phyloP scores from a whole-genome alignment of 2,113 vertebrate genomes.

The Micronisus gabar region DNA sequence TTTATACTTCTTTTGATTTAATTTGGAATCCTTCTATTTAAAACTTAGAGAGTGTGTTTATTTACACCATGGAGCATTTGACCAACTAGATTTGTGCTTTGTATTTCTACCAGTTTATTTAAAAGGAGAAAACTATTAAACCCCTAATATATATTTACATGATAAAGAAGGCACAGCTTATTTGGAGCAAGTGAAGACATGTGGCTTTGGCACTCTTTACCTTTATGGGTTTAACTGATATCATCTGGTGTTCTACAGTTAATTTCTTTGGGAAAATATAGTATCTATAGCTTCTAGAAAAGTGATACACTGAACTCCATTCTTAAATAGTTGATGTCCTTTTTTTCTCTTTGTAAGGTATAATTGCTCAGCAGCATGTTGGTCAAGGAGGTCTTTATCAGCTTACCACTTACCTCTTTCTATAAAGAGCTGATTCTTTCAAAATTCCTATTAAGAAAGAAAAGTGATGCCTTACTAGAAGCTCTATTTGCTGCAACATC shows the following conservation, averaged over 20 bases:
- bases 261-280: background rate
- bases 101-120: background rate
- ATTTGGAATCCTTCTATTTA: background rate
- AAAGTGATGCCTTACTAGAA: background rate
- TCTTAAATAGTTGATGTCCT: background rate
- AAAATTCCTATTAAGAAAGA: background rate
- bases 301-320: background rate
- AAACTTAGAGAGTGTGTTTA: background rate
- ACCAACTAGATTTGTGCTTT: background rate
- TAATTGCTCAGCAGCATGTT: background rate
- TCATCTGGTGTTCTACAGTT: background rate
- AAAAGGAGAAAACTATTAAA: conserved; percentile 1
- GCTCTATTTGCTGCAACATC: background rate
- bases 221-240: background rate
- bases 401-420: background rate
- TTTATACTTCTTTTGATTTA: background rate
- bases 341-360: background rate
- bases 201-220: background rate
- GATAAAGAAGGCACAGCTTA: background rate
- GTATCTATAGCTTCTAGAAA: background rate
- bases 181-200: background rate
- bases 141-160: too few relatives aligned
- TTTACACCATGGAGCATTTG: background rate
- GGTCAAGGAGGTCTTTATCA: background rate
- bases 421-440: background rate